Evolutionary conservation across 2,113 vertebrate genomes (phyloP).

Genomic region (Pseudorasbora parva): DNA sequence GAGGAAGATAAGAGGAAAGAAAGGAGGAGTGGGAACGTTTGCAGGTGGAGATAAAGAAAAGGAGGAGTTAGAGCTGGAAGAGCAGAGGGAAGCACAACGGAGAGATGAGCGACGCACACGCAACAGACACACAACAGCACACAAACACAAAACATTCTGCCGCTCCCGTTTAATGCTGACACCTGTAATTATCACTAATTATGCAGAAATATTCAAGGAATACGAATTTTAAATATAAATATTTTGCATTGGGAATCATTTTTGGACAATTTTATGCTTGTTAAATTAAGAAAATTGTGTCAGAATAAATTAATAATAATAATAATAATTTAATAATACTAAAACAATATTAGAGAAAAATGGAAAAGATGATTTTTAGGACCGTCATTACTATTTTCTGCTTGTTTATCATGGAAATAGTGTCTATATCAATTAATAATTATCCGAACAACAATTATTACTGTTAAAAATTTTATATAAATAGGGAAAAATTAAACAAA

Average conservation of each 20-base stretch:
- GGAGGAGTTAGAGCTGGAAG: slow-evolving; percentile 52
- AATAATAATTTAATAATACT: background rate
- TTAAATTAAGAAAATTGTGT: background rate
- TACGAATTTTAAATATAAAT: background rate
- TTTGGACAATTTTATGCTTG: background rate
- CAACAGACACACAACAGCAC: slow-evolving; percentile 54
- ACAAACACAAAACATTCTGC: slow-evolving; percentile 47
- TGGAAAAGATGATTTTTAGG: no score
- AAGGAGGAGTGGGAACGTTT: slow-evolving; percentile 44
- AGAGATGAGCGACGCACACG: slow-evolving; percentile 51
- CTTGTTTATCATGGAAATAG: no score
- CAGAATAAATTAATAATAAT: background rate
- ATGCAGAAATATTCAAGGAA: no score
- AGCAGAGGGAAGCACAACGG: slow-evolving; percentile 44
- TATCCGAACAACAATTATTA: background rate
- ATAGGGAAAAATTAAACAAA: no score
- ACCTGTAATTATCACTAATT: no score
- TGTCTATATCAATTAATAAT: background rate
- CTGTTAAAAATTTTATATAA: background rate
- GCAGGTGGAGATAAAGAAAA: slow-evolving; percentile 40
- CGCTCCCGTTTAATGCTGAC: no score
- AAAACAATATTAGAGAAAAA: no score
- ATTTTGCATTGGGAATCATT: background rate
- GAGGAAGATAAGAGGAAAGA: slow-evolving; percentile 51
- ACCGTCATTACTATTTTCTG: no score